Conservation (phyloP, 2,113 vertebrate species). For the Epinephelus moara region DNA sequence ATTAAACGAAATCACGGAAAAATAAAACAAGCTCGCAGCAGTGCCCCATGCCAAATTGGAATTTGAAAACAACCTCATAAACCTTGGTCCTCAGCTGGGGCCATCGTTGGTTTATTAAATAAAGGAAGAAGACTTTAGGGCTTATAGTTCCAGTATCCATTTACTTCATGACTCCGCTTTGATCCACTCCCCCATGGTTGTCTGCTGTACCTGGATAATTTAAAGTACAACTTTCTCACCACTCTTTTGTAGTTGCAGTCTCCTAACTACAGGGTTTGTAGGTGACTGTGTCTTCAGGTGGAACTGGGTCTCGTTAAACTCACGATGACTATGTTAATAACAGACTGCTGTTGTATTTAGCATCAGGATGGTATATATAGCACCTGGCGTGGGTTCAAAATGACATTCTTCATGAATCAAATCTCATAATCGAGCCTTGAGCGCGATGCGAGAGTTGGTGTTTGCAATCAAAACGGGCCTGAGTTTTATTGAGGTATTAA, state of each 20-base stretch:
- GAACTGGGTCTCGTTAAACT: conserved; percentile 15
- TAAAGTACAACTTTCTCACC: conserved; percentile 36
- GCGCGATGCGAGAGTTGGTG: conserved; percentile 53
- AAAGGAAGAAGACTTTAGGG: conserved; percentile 61
- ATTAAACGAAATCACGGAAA: conserved; percentile 80
- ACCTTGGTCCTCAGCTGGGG: conserved; percentile 68
- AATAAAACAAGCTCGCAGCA: conserved; percentile 69
- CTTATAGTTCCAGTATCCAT: conserved; percentile 62
- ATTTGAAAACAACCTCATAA: conserved; percentile 80
- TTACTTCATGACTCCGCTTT: conserved; percentile 63
- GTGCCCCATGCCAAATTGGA: conserved; percentile 68
- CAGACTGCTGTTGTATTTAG: conserved; percentile 29
- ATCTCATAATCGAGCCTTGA: conserved; percentile 66
- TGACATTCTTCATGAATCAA: conserved; percentile 58
- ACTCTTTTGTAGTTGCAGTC: neutral
- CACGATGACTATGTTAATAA: conserved; percentile 12
- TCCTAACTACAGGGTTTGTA: neutral
- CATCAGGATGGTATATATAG: conserved; percentile 6
- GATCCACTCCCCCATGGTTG: conserved; percentile 54
- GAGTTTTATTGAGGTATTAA: conserved; percentile 76
- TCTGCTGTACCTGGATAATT: conserved; percentile 49
- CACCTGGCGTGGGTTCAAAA: conserved; percentile 43
- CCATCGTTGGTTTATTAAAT: conserved; percentile 71
- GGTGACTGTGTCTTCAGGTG: conserved; percentile 23
- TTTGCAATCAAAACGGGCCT: conserved; percentile 70